A percentile compares a stretch with the other conserved stretches of the same genome.
phyloP scores from a whole-genome alignment of 2,888 invertebrate species.

The Pharmacophagus antenor region DNA sequence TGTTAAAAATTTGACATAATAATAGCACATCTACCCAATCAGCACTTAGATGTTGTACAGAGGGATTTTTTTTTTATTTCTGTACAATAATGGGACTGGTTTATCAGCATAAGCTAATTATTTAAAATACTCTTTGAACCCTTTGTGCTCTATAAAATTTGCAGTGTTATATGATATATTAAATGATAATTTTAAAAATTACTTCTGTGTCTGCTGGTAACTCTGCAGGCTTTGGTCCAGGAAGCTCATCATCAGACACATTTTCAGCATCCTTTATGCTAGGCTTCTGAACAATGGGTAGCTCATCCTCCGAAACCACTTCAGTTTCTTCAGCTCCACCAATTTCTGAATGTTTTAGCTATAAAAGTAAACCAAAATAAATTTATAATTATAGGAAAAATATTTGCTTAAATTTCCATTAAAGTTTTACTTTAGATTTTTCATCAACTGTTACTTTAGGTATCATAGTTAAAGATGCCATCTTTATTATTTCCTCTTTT shows the following conservation, averaged over 20 bases:
- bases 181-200: neutral
- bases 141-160: too few relatives aligned
- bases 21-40: too few relatives aligned
- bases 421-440: neutral
- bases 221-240: constrained; percentile 86
- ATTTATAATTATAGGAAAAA: neutral
- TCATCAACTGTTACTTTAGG: neutral
- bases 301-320: constrained; percentile 91
- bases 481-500: too few relatives aligned
- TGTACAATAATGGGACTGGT: too few relatives aligned
- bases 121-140: too few relatives aligned
- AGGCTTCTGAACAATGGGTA: constrained; percentile 86
- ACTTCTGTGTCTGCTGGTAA: constrained; percentile 87
- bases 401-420: too few relatives aligned
- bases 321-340: constrained; percentile 88
- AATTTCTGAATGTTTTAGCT: constrained; percentile 28
- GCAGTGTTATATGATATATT: too few relatives aligned
- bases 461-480: neutral
- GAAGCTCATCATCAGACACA: constrained; percentile 88
- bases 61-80: too few relatives aligned
- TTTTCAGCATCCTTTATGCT: constrained; percentile 92
- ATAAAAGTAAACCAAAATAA: neutral
- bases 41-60: too few relatives aligned
- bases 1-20: too few relatives aligned
- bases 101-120: too few relatives aligned